Percentiles rank a stretch among this genome's conserved stretches.
Conservation (phyloP, 2,113 vertebrate species). For the Cyprinodon tularosa region DNA sequence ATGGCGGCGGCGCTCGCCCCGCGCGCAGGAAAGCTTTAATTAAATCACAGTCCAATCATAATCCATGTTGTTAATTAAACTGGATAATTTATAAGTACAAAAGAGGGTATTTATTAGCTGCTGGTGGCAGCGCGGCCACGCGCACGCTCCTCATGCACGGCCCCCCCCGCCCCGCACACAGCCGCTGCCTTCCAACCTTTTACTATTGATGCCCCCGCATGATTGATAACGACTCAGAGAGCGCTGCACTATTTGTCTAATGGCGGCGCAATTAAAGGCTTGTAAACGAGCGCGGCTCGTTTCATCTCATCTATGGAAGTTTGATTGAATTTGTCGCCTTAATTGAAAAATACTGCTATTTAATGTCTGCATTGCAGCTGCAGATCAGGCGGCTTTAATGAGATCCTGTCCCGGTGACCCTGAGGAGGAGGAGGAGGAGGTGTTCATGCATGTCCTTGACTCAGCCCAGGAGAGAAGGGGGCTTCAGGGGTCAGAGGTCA, state of each 20-base stretch:
- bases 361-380: conserved; percentile 94
- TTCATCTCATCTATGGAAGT: conserved; percentile 99
- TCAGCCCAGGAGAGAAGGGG: conserved; percentile 18
- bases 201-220: conserved; percentile 92
- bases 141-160: conserved; percentile 25
- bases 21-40: conserved; percentile 83
- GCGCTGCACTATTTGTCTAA: conserved; percentile 99
- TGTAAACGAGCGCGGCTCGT: conserved; percentile 99
- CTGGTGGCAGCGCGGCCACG: conserved; percentile 47
- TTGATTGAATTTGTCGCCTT: conserved; percentile 99
- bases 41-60: conserved; percentile 86
- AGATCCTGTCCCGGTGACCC: conserved; percentile 91
- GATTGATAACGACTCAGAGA: conserved; percentile 96
- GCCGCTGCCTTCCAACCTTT: conserved; percentile 68
- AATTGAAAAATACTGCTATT: conserved; percentile 99
- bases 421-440: conserved; percentile 47
- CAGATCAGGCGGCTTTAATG: conserved; percentile 86
- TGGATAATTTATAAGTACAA: conserved; percentile 85
- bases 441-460: conserved; percentile 59
- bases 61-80: conserved; percentile 87
- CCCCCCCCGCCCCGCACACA: conserved; percentile 35
- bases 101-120: conserved; percentile 84
- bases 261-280: conserved; percentile 99
- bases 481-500: conserved; percentile 55
- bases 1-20: conserved; percentile 68